Conservation (phyloP, 2,888 invertebrate species). For the Ferrisia virgata region DNA sequence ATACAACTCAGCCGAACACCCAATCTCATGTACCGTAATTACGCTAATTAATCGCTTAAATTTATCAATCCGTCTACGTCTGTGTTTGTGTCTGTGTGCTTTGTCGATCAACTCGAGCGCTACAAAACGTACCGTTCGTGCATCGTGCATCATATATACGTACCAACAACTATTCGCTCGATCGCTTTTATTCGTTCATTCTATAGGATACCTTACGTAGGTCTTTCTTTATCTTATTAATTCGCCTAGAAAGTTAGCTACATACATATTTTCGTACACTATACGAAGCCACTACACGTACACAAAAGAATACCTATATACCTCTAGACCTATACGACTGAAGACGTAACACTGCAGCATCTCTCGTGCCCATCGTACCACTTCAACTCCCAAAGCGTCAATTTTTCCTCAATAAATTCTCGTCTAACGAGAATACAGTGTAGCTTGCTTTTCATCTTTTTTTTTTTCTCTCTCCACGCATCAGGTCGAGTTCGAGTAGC, state of each 20-base stretch:
- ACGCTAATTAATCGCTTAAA: conserved; percentile 10
- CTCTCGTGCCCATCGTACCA: neutral
- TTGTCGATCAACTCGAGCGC: too few relatives aligned
- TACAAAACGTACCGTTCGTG: neutral
- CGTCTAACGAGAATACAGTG: neutral
- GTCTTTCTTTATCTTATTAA: neutral
- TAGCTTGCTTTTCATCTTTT: neutral
- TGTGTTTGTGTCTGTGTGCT: neutral
- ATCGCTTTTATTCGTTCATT: neutral
- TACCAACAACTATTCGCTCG: neutral
- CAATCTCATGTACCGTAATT: neutral
- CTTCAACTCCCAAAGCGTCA: neutral
- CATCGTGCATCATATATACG: neutral
- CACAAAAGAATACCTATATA: neutral
- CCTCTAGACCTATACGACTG: too few relatives aligned
- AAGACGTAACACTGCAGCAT: neutral
- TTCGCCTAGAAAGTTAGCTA: neutral
- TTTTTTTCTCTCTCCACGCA: too few relatives aligned
- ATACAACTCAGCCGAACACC: neutral
- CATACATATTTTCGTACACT: neutral
- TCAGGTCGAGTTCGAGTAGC: neutral
- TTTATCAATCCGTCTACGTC: neutral
- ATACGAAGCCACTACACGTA: too few relatives aligned
- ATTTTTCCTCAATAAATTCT: neutral
- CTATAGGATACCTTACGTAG: too few relatives aligned